Conservation (phyloP, 2,797 vertebrate species). For the Numenius phaeopus region DNA sequence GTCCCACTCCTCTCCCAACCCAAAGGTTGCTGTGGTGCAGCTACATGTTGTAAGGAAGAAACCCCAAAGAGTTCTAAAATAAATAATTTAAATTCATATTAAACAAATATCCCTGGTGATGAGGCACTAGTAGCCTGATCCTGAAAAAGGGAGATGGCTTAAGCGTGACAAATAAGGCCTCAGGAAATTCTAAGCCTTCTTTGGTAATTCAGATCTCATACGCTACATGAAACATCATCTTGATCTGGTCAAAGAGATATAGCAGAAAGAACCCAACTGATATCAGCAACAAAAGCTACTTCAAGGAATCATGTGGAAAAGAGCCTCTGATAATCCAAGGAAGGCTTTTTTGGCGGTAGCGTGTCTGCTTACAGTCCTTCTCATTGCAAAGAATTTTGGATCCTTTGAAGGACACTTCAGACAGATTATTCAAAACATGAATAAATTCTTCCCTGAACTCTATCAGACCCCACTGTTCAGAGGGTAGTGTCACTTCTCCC, state of each 20-base stretch:
- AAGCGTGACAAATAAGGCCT: not conserved
- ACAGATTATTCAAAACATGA: not conserved
- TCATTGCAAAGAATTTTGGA: not conserved
- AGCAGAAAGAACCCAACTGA: not conserved
- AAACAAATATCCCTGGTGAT: not conserved
- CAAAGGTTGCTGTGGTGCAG: not conserved
- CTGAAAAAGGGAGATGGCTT: not conserved
- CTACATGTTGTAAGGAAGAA: not conserved
- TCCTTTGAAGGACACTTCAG: not conserved
- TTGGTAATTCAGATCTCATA: not conserved
- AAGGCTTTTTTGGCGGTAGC: not conserved
- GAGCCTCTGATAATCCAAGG: not conserved
- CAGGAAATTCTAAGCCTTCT: not conserved
- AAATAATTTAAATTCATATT: not conserved
- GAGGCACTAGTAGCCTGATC: not conserved
- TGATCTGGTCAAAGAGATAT: not conserved
- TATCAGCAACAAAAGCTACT: not conserved
- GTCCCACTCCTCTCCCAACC: not conserved
- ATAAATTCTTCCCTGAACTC: not conserved
- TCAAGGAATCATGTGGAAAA: not conserved
- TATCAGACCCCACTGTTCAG: not conserved
- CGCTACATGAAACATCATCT: not conserved
- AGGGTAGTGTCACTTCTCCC: not conserved
- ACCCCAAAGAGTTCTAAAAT: not conserved
- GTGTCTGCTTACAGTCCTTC: not conserved